A percentile compares a stretch with the other conserved stretches of the same genome.
phyloP scores from a whole-genome alignment of 2,888 invertebrate species.

The Syrphus vitripennis region DNA sequence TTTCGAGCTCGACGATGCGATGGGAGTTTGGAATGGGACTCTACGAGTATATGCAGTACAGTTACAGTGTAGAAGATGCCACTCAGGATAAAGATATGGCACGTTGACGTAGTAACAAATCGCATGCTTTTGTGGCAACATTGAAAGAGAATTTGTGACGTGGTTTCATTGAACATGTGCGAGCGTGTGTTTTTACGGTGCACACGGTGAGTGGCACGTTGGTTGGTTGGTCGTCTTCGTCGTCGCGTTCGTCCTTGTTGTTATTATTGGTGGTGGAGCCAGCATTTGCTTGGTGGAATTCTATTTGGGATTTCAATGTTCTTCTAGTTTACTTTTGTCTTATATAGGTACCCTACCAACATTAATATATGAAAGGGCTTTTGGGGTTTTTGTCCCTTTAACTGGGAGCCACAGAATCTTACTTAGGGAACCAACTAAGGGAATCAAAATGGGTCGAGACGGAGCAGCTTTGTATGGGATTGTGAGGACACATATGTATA shows the following conservation, averaged over 20 bases:
- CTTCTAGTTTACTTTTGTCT: constrained; percentile 10
- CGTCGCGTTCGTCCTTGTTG: too few relatives aligned
- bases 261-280: not conserved
- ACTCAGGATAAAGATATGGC: constrained; percentile 69
- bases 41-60: too few relatives aligned
- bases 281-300: not conserved
- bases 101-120: constrained; percentile 69
- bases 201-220: not conserved
- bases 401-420: not conserved
- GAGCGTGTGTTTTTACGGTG: constrained; percentile 28
- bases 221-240: not conserved
- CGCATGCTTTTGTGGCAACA: constrained; percentile 65
- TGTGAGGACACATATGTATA: constrained; percentile 31
- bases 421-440: not conserved
- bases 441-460: constrained; percentile 56
- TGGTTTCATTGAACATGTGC: constrained; percentile 33
- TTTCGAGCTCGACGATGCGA: not conserved
- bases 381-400: constrained; percentile 42
- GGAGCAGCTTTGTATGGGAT: constrained; percentile 35
- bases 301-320: constrained; percentile 19
- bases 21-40: not conserved
- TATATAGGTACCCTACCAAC: not conserved
- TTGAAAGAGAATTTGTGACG: constrained; percentile 64
- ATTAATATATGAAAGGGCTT: not conserved
- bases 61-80: constrained; percentile 56